Evolutionary conservation across 1,140 invertebrate genomes (phyloP), one percentile per base, ranked within the genome.

Genomic region (Zaprionus davidi): DNA sequence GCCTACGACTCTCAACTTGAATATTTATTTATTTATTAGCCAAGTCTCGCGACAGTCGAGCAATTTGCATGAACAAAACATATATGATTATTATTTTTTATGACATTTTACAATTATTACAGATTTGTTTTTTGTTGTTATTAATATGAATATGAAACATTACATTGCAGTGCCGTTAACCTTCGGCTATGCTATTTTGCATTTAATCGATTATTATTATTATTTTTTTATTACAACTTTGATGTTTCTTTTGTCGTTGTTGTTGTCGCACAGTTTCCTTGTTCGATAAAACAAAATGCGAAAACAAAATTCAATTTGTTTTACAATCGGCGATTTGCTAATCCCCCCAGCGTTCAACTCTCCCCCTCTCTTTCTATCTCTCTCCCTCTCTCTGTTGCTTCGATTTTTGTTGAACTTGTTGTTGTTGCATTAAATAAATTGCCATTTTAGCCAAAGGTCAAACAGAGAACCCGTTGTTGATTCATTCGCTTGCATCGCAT

Each of bases 401-500:
- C 31, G 26, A 56, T 55, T 55, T 69, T 3, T 55, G 24, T 65
- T 56, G 5, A 26, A 13, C 41, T 60, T 60, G 1, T 49, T 51
- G 36, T 65, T 53, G 64, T 53, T 76, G 53, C 38, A 65, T 71
- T 64, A 65, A 65, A 76, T 59, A 76, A 71, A 71, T 71, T 71
- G 73, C 59, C 71, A 71, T 76, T 76, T 75, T 75, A 75, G 55
- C 73, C 44, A 76, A 71, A 76, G 73, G 73, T 76, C 73, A 76
- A 46, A 31, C 60, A 20, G 41, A 71, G 51, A 76, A 76, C 73
- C 71, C 46, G 73, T 76, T 75, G 72, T 64, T 76, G 73, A 76
- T 71, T 76, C 73, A 76, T 65, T 71, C 66, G 67, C 66, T 74
- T 51, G 60, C 44, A 56, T 49, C 17, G 55, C 34, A 22, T 26